These are phyloP conservation scores for Araneus ventricosus DNA, from an alignment of 1,140 invertebrate species.

Conservation along the genomic window DNA sequence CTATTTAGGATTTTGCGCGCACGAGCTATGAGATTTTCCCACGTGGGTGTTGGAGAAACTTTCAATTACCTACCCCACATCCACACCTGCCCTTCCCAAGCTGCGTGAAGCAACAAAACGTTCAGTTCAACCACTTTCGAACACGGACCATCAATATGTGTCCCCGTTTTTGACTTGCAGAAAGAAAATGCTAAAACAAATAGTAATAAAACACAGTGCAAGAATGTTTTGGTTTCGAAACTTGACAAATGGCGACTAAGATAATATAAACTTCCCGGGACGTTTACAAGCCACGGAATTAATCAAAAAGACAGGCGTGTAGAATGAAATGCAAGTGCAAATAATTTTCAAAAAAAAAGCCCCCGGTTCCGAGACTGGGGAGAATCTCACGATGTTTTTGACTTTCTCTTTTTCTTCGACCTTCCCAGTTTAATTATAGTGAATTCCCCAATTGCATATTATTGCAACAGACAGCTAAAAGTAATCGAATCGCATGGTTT, in stretches of 20 bases:
- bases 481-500: too few relatives aligned
- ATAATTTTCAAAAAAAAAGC: too few relatives aligned
- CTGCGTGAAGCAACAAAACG: background rate
- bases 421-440: too few relatives aligned
- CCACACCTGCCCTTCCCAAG: background rate
- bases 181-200: background rate
- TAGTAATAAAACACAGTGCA: background rate
- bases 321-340: too few relatives aligned
- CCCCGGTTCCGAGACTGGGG: too few relatives aligned
- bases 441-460: too few relatives aligned
- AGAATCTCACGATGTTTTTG: too few relatives aligned
- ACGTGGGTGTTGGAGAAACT: constrained; percentile 34
- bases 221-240: constrained; percentile 1
- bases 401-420: too few relatives aligned
- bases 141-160: background rate
- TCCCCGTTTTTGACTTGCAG: background rate
- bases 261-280: too few relatives aligned
- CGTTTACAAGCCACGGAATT: too few relatives aligned
- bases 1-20: background rate
- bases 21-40: background rate
- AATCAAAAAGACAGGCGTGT: too few relatives aligned
- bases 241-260: background rate
- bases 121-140: constrained; percentile 17
- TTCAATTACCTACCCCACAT: background rate
- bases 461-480: too few relatives aligned